These are phyloP conservation scores for Ambastaia sidthimunki DNA, from an alignment of 2,797 vertebrate species.

Conservation along the genomic window DNA sequence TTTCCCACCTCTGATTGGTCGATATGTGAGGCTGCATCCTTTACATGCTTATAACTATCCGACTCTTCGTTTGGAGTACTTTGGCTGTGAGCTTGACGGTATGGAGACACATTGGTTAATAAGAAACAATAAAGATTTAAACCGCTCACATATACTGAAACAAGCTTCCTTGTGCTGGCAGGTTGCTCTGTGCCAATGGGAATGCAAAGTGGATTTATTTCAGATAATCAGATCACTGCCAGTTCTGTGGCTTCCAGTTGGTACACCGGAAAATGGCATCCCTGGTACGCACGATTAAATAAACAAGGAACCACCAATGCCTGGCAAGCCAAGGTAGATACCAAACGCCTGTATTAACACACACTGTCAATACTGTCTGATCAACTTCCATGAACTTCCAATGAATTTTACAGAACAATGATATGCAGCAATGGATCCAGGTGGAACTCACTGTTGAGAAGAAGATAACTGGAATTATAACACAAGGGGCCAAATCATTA, in stretches of 20 bases:
- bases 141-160: background rate
- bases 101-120: conserved; percentile 56
- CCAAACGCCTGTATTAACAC: background rate
- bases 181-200: conserved; percentile 93
- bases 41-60: conserved; percentile 77
- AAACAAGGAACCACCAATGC: conserved; percentile 85
- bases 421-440: conserved; percentile 91
- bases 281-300: conserved; percentile 87
- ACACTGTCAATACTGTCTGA: background rate
- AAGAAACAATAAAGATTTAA: background rate
- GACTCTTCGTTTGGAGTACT: conserved; percentile 90
- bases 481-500: conserved; percentile 87
- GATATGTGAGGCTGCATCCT: conserved; percentile 88
- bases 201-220: conserved; percentile 84
- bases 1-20: conserved; percentile 88
- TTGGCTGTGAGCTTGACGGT: conserved; percentile 93
- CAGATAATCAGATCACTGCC: conserved; percentile 82
- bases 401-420: conserved; percentile 72
- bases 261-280: conserved; percentile 81
- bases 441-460: conserved; percentile 85
- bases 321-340: conserved; percentile 89
- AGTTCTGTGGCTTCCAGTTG: conserved; percentile 84
- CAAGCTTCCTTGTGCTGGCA: conserved; percentile 60
- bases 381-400: background rate
- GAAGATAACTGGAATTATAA: conserved; percentile 92